Evolutionary conservation across 1,140 invertebrate genomes (phyloP).

Genomic region (Marisa cornuarietis): DNA sequence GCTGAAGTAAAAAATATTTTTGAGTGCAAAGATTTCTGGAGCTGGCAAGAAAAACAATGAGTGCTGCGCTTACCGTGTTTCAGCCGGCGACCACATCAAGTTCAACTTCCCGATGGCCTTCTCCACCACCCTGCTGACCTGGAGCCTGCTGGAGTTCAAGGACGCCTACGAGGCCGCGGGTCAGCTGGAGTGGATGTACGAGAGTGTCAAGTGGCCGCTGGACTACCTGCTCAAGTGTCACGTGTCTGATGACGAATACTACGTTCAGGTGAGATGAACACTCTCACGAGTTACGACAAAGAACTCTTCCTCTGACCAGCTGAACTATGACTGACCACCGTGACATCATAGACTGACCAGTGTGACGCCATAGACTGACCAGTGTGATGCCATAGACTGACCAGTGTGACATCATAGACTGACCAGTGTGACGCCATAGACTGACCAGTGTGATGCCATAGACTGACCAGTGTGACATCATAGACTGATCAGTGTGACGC

Average conservation of each 20-base stretch:
- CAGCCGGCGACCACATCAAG: conserved; percentile 77
- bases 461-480: too few relatives aligned
- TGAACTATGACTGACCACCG: not conserved
- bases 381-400: too few relatives aligned
- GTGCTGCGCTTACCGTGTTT: not conserved
- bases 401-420: too few relatives aligned
- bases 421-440: too few relatives aligned
- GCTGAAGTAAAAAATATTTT: not conserved
- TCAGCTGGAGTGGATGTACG: conserved; percentile 66
- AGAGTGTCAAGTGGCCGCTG: conserved; percentile 68
- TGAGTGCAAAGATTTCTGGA: too few relatives aligned
- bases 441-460: too few relatives aligned
- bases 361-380: too few relatives aligned
- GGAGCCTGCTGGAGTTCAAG: conserved; percentile 71
- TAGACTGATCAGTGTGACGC: too few relatives aligned
- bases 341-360: too few relatives aligned
- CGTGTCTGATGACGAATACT: conserved; percentile 30
- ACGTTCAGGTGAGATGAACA: conserved; percentile 43
- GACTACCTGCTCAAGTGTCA: conserved; percentile 74
- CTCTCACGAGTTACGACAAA: too few relatives aligned
- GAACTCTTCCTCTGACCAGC: too few relatives aligned
- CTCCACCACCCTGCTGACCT: conserved; percentile 71
- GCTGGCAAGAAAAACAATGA: too few relatives aligned
- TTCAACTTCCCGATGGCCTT: conserved; percentile 75
- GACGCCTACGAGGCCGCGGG: conserved; percentile 68